Conservation (phyloP, 2,113 vertebrate genomes). For the Oenanthe melanoleuca region DNA sequence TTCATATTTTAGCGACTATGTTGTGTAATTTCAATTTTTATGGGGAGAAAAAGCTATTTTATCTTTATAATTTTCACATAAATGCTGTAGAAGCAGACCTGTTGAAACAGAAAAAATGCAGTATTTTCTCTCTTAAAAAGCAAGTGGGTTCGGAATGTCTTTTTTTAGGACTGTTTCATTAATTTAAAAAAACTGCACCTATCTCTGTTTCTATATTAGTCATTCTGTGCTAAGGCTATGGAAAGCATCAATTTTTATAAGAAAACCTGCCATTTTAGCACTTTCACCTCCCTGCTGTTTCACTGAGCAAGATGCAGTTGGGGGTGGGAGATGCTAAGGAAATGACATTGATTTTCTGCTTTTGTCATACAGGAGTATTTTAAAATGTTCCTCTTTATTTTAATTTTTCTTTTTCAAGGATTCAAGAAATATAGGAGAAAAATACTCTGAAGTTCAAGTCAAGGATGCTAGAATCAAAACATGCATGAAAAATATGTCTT, state of each 20-base stretch:
- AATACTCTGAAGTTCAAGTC: neutral
- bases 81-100: neutral
- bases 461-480: neutral
- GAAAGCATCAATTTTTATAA: conserved; percentile 16
- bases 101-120: neutral
- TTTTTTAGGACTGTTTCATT: neutral
- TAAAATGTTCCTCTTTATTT: neutral
- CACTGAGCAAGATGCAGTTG: neutral
- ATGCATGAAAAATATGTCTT: neutral
- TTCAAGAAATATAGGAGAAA: neutral
- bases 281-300: conserved; percentile 15
- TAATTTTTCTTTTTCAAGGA: neutral
- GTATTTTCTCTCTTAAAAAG: neutral
- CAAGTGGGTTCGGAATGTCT: neutral
- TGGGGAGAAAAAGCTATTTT: neutral
- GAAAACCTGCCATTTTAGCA: neutral
- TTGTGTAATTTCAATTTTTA: neutral
- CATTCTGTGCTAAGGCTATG: neutral
- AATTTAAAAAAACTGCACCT: neutral
- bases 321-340: neutral
- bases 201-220: neutral
- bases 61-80: neutral
- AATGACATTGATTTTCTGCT: neutral
- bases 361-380: neutral
- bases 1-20: neutral